Percentiles rank a stretch among this genome's conserved stretches.
phyloP scores from a whole-genome alignment of 2,113 vertebrate species.

The Acanthochromis polyacanthus region DNA sequence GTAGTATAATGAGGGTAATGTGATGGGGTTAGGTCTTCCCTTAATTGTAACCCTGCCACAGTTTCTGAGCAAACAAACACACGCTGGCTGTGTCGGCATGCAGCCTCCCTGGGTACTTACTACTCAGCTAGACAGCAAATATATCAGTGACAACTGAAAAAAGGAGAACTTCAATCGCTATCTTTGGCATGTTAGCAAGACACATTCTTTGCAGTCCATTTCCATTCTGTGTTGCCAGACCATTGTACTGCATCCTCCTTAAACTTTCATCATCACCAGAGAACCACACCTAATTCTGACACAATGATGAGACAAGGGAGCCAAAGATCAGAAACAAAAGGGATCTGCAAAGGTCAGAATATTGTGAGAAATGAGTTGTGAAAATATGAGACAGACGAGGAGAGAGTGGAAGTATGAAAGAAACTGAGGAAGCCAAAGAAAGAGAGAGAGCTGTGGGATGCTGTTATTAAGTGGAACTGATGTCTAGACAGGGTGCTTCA shows the following conservation, averaged over 20 bases:
- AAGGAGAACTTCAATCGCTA: slow-evolving; percentile 37
- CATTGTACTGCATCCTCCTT: slow-evolving; percentile 39
- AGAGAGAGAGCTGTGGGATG: slow-evolving; percentile 26
- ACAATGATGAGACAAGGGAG: slow-evolving; percentile 15
- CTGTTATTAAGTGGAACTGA: slow-evolving; percentile 46
- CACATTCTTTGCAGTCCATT: slow-evolving; percentile 54
- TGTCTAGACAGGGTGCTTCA: slow-evolving; percentile 76
- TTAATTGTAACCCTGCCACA: slow-evolving; percentile 66
- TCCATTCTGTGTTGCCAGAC: slow-evolving; percentile 7
- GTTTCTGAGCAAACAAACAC: slow-evolving; percentile 56
- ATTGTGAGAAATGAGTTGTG: slow-evolving; percentile 27
- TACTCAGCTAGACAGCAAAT: slow-evolving; percentile 10
- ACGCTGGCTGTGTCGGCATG: slow-evolving; percentile 27
- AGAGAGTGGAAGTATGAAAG: slow-evolving; percentile 16
- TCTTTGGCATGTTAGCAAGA: slow-evolving; percentile 56
- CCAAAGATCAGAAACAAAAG: slow-evolving; percentile 39
- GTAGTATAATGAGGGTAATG: slow-evolving; percentile 73
- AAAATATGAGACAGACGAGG: slow-evolving; percentile 3
- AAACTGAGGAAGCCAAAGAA: slow-evolving; percentile 15
- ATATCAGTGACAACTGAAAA: slow-evolving; percentile 11
- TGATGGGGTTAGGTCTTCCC: slow-evolving; percentile 61
- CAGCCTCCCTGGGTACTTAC: slow-evolving; percentile 9
- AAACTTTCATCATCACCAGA: slow-evolving; percentile 24
- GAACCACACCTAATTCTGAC: slow-evolving; percentile 39
- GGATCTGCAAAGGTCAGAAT: slow-evolving; percentile 22